Conservation (phyloP, 2,888 invertebrate genomes). For the Zaprionus obscuricornis region DNA sequence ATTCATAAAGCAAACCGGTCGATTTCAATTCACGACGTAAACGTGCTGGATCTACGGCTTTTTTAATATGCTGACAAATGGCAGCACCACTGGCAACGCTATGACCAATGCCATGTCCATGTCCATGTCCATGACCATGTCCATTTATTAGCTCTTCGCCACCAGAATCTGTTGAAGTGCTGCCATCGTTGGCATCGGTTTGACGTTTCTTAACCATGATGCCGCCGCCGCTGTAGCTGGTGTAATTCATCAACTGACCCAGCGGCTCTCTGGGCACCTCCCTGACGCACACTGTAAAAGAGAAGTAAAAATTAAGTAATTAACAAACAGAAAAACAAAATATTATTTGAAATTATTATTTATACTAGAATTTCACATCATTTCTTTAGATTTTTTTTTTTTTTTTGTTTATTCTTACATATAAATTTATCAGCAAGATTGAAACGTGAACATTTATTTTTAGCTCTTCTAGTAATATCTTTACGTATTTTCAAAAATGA, state of each 20-base stretch:
- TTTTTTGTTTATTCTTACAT: too few relatives aligned
- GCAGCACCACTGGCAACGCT: constrained; percentile 12
- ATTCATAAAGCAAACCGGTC: constrained; percentile 85
- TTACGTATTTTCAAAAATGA: too few relatives aligned
- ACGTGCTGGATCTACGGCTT: constrained; percentile 87
- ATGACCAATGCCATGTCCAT: too few relatives aligned
- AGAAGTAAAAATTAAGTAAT: too few relatives aligned
- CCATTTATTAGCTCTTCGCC: constrained; percentile 86
- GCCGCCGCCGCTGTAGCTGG: constrained; percentile 23
- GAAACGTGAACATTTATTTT: too few relatives aligned
- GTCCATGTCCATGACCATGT: constrained; percentile 51
- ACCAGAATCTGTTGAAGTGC: constrained; percentile 88
- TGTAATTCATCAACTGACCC: constrained; percentile 22
- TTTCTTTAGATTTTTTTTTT: too few relatives aligned
- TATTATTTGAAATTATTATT: too few relatives aligned
- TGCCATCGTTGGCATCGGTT: constrained; percentile 87
- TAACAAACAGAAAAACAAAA: too few relatives aligned
- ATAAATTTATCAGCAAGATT: too few relatives aligned
- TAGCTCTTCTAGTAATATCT: too few relatives aligned
- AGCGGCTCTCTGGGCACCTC: constrained; percentile 36
- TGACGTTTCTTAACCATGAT: constrained; percentile 91
- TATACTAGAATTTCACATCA: too few relatives aligned
- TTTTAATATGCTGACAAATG: constrained; percentile 87
- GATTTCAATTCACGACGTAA: constrained; percentile 86
- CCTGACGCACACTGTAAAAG: constrained; percentile 26